These are phyloP conservation scores for Dreissena polymorpha DNA, from an alignment of 1,140 invertebrate genomes.

Conservation along the genomic window DNA sequence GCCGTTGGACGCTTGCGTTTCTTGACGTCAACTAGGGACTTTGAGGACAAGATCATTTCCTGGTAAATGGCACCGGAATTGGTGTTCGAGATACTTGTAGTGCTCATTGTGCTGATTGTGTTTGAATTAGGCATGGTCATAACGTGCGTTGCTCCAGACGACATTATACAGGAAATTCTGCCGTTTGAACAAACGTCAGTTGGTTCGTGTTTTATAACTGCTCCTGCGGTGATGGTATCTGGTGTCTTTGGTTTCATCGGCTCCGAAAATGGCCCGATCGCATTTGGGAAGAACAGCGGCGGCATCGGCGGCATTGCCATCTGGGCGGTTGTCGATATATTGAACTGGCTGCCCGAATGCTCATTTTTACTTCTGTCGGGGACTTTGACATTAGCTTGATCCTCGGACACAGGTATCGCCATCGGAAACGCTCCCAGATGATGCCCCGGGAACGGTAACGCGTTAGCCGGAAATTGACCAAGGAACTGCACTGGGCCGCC, in stretches of 20 bases:
- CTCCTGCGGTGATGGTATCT: neutral
- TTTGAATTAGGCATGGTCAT: conserved; percentile 27
- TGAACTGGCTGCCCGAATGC: too few species aligned
- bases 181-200: neutral
- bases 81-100: conserved; percentile 57
- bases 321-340: conserved; percentile 11
- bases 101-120: conserved; percentile 57
- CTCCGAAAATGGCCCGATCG: neutral
- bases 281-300: conserved; percentile 34
- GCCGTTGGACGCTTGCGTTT: conserved; percentile 63
- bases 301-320: conserved; percentile 37
- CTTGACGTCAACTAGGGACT: conserved; percentile 68
- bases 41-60: conserved; percentile 71
- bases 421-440: conserved; percentile 10
- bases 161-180: neutral
- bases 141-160: conserved; percentile 23
- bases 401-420: conserved; percentile 1
- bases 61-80: conserved; percentile 65
- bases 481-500: conserved; percentile 42
- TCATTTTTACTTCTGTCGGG: neutral
- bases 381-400: neutral
- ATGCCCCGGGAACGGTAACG: conserved; percentile 34
- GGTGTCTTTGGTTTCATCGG: neutral
- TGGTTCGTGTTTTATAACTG: conserved; percentile 6
- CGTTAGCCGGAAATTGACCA: conserved; percentile 47